Evolutionary conservation across 1,140 invertebrate species (phyloP).

Genomic region (Drosophila murphyi): DNA sequence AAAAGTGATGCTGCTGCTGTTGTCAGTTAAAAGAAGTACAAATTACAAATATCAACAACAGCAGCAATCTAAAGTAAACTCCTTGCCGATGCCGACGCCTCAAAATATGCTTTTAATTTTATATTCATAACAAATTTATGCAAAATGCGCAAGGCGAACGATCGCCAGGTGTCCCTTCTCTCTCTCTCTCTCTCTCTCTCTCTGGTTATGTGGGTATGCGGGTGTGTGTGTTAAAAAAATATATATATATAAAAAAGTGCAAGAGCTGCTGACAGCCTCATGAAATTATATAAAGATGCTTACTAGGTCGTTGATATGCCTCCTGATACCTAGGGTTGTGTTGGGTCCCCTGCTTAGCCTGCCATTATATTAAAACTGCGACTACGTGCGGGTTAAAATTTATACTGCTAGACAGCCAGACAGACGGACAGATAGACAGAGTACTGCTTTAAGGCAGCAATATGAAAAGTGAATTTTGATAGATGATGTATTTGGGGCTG

Average conservation of each 20-base stretch:
- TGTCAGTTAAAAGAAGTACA: constrained; percentile 66
- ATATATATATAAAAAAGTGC: constrained; percentile 1
- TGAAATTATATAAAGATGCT: constrained; percentile 82
- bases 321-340: constrained; percentile 32
- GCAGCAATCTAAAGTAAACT: constrained; percentile 29
- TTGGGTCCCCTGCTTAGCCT: constrained; percentile 36
- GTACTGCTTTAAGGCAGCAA: constrained; percentile 5
- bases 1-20: constrained; percentile 27
- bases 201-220: background rate
- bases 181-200: background rate
- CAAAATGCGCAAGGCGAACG: constrained; percentile 67
- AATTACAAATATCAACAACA: constrained; percentile 80
- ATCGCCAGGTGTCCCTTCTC: constrained; percentile 58
- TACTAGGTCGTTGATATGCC: constrained; percentile 79
- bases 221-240: background rate
- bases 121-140: constrained; percentile 83
- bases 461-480: constrained; percentile 79
- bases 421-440: background rate
- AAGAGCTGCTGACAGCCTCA: constrained; percentile 63
- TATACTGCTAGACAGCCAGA: constrained; percentile 42
- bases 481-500: constrained; percentile 41
- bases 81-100: constrained; percentile 35
- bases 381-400: constrained; percentile 77
- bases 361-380: constrained; percentile 76
- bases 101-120: constrained; percentile 83